phyloP scores from a whole-genome alignment of 2,797 vertebrate species.

The Danio aesculapii region DNA sequence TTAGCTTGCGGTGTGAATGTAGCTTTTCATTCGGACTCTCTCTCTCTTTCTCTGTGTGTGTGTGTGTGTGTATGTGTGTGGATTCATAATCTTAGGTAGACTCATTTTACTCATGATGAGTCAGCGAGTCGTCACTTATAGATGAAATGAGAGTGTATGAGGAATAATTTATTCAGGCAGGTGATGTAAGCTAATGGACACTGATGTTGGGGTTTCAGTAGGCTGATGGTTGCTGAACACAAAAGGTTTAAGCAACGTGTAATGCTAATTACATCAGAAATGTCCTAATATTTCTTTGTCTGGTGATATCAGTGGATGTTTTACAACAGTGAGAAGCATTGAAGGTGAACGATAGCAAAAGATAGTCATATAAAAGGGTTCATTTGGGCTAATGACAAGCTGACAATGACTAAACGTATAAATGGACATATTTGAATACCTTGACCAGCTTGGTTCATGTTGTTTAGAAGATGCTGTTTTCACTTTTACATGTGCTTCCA shows the following conservation, averaged over 20 bases:
- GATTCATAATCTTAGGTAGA: neutral
- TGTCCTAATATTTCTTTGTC: constrained; percentile 6
- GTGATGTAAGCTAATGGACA: constrained; percentile 23
- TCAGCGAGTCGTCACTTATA: constrained; percentile 3
- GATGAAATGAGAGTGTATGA: constrained; percentile 9
- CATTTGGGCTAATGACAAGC: neutral
- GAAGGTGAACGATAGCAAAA: neutral
- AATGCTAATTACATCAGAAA: neutral
- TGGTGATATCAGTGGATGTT: constrained; percentile 3
- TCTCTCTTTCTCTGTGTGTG: too few species aligned
- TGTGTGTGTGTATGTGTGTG: neutral
- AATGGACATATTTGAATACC: neutral
- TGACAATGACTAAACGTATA: neutral
- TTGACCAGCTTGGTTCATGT: neutral
- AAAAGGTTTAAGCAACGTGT: constrained; percentile 8
- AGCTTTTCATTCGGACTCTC: neutral
- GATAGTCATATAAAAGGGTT: neutral
- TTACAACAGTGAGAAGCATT: constrained; percentile 1
- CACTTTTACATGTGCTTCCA: too few species aligned
- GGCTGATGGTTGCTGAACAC: neutral
- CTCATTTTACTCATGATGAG: constrained; percentile 15
- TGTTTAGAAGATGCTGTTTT: too few species aligned
- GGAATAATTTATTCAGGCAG: constrained; percentile 15
- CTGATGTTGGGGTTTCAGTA: neutral
- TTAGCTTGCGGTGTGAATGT: neutral